These are phyloP conservation scores for Chlamydotis undulata DNA, from an alignment of 2,113 vertebrate genomes.

Conservation along the genomic window DNA sequence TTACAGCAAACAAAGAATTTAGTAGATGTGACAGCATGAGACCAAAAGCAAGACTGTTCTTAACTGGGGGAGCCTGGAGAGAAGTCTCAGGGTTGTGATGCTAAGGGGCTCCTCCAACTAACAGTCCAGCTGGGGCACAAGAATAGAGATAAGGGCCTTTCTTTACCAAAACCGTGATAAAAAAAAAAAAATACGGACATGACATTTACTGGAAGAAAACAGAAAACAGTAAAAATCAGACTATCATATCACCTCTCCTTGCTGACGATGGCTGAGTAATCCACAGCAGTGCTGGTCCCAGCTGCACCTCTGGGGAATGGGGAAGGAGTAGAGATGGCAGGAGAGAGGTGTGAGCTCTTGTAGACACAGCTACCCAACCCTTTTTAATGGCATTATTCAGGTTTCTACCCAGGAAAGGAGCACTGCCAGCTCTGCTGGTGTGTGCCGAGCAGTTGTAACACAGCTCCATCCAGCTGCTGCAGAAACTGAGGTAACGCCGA, in stretches of 20 bases:
- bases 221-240: not conserved
- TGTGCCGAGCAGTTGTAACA: accelerated
- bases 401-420: not conserved
- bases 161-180: not conserved
- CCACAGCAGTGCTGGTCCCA: not conserved
- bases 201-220: not conserved
- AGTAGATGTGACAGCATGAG: not conserved
- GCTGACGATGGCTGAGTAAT: accelerated
- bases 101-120: not conserved
- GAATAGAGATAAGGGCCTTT: not conserved
- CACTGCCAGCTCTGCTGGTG: not conserved
- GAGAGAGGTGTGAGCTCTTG: not conserved
- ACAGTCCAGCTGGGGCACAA: accelerated
- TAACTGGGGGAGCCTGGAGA: not conserved
- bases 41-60: not conserved
- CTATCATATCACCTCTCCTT: not conserved
- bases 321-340: not conserved
- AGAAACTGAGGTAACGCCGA: not conserved
- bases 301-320: accelerated
- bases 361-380: not conserved
- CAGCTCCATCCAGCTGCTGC: not conserved
- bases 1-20: not conserved
- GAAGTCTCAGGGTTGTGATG: not conserved
- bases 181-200: not conserved
- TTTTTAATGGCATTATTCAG: not conserved